Base-by-base conservation (phyloP, 2,113 vertebrate species). In the Recurvirostra avosetta region DNA sequence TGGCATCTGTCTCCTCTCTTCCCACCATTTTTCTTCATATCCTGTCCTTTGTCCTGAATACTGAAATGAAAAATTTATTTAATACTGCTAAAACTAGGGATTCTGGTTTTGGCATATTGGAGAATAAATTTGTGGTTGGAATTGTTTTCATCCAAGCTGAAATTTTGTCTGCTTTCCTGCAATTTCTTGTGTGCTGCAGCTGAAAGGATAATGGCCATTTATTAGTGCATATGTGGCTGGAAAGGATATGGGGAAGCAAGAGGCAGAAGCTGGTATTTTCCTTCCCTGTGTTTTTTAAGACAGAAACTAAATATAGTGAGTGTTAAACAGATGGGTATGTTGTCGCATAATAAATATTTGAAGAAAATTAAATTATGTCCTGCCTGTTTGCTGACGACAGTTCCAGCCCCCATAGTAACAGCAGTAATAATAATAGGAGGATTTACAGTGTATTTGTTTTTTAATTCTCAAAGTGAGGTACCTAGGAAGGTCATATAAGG, bases 291-390 rank as follows among this genome's bases (percentile, higher is more conserved):
- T 73, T 90, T 96, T 95, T 92, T 88, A 91, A 92, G 94, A 50
- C 26, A 67, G 80, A 96, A 95, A 89, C 90, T 92, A 93, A 95
- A 92, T 95, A 87, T 67, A 92, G 77, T 38, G 59, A 79, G 90
- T 90, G 74, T 91, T 91, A 91, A 95, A 62, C 96, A 97, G 95
- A 96, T 95, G 95, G 93, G 40, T 90, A 2, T 86, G 71, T 79
- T 94, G 93, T 96, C 23, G 1, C 70, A 56, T 91, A 96, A 94
- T 94, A 96, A 96, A 96, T 97, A 96, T 95, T 95, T 96, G 92
- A 94, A 87, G 92, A 91, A 97, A 96, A 96, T 97, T 79, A 90
- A 93, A 86, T 96, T 93, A 87, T 82, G 63, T 94, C 87, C 77
- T 94, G 91, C 74, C 74, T 90, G 50, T 82, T 96, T 4, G 4